Percentiles rank a stretch among this genome's conserved stretches.
These are phyloP conservation scores for Lepidothrix coronata DNA, from an alignment of 2,113 vertebrate genomes.

Conservation along the genomic window DNA sequence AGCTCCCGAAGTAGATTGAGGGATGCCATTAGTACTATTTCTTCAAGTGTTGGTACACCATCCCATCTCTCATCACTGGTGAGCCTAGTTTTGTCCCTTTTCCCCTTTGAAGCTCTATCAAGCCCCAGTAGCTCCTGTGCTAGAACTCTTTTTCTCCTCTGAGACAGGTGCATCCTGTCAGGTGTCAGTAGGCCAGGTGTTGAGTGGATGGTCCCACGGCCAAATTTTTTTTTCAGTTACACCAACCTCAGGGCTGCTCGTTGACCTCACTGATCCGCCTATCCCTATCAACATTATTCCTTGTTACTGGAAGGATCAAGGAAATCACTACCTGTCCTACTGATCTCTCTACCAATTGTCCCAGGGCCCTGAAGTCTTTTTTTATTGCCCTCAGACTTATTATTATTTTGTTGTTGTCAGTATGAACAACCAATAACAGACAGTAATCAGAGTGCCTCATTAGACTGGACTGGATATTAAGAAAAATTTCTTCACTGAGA, in stretches of 20 bases:
- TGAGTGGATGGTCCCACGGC: not conserved
- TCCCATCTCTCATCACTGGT: not conserved
- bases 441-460: not conserved
- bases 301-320: not conserved
- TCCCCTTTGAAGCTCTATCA: not conserved
- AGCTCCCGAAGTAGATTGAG: not conserved
- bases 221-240: not conserved
- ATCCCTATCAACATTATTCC: not conserved
- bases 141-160: not conserved
- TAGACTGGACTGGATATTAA: not conserved
- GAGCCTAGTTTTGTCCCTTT: not conserved
- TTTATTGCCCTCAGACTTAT: not conserved
- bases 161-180: not conserved
- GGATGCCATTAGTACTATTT: not conserved
- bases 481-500: not conserved
- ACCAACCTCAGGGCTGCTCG: not conserved
- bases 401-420: not conserved
- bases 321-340: not conserved
- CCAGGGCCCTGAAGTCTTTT: not conserved
- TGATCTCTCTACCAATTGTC: not conserved
- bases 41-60: not conserved
- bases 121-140: not conserved
- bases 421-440: not conserved
- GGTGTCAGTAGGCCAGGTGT: not conserved
- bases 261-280: not conserved